phyloP scores from a whole-genome alignment of 92 coral and sea anemone species.

The Umimayanthus kanabou region DNA sequence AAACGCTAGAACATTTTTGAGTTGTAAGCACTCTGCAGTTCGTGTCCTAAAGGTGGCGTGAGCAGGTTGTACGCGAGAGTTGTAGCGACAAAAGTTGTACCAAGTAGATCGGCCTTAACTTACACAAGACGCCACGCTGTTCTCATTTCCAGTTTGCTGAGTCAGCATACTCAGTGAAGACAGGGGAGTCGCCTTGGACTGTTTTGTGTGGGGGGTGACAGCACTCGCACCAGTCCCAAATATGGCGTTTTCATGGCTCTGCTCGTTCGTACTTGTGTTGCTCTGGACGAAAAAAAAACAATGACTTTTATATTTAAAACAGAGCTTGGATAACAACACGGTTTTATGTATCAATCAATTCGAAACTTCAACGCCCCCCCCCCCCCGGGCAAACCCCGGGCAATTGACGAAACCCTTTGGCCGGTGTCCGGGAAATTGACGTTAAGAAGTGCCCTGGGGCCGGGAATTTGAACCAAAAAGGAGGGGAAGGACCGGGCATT shows the following conservation, averaged over 20 bases:
- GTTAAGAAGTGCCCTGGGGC: too few species aligned
- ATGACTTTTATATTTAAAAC: background rate
- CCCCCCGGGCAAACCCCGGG: too few species aligned
- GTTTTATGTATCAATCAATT: too few species aligned
- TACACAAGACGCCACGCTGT: conserved; percentile 85
- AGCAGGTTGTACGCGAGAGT: too few species aligned
- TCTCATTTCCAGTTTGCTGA: conserved; percentile 58
- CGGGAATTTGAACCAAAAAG: too few species aligned
- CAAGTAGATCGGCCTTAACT: conserved; percentile 14
- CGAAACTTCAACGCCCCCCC: too few species aligned
- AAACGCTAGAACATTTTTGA: too few species aligned
- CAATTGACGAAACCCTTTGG: too few species aligned
- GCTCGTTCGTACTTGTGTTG: conserved; percentile 38
- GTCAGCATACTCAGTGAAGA: conserved; percentile 1
- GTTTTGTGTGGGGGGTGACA: conserved; percentile 16
- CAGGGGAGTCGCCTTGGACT: conserved; percentile 25
- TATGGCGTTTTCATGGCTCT: conserved; percentile 83
- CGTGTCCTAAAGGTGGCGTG: too few species aligned
- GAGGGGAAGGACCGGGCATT: too few species aligned
- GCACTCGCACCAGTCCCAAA: conserved; percentile 58
- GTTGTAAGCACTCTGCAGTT: too few species aligned
- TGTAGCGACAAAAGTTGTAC: background rate
- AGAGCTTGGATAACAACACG: background rate
- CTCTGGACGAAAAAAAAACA: conserved; percentile 26
- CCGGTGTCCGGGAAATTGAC: too few species aligned